phyloP scores from a whole-genome alignment of 1,140 invertebrate species.

The Drosophila bifasciata region DNA sequence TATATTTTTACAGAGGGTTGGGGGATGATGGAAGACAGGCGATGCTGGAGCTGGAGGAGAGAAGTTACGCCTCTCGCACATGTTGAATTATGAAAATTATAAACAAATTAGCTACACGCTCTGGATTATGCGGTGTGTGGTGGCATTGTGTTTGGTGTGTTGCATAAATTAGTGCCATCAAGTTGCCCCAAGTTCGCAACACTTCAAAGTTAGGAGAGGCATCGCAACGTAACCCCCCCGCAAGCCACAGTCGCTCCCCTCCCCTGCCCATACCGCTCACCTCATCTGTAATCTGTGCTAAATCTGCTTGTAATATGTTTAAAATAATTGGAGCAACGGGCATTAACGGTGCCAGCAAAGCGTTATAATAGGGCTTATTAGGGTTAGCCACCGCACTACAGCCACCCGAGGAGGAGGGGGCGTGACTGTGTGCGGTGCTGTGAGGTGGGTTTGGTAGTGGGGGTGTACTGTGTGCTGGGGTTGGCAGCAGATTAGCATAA shows the following conservation, averaged over 20 bases:
- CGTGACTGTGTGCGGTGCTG: conserved; percentile 14
- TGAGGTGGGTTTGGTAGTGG: neutral
- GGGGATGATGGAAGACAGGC: conserved; percentile 1
- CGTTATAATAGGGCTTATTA: conserved; percentile 67
- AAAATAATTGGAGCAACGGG: conserved; percentile 74
- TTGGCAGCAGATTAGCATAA: conserved; percentile 54
- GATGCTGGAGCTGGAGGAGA: conserved; percentile 23
- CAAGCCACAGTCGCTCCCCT: neutral
- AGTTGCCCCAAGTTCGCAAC: conserved; percentile 53
- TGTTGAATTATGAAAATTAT: conserved; percentile 79
- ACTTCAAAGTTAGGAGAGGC: conserved; percentile 37
- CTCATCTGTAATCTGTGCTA: conserved; percentile 67
- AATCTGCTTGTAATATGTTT: conserved; percentile 81
- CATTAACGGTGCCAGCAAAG: conserved; percentile 65
- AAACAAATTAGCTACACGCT: conserved; percentile 73
- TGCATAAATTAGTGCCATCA: conserved; percentile 76
- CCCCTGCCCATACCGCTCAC: conserved; percentile 9
- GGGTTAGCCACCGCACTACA: conserved; percentile 26
- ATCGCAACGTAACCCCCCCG: conserved; percentile 4
- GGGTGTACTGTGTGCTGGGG: conserved; percentile 7
- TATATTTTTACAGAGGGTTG: conserved; percentile 33
- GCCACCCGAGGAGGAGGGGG: neutral
- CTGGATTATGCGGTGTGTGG: conserved; percentile 69
- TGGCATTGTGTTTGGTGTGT: conserved; percentile 54
- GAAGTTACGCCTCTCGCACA: conserved; percentile 69